Evolutionary conservation across 2,888 invertebrate species (phyloP).

Genomic region (Osmoderma eremita): DNA sequence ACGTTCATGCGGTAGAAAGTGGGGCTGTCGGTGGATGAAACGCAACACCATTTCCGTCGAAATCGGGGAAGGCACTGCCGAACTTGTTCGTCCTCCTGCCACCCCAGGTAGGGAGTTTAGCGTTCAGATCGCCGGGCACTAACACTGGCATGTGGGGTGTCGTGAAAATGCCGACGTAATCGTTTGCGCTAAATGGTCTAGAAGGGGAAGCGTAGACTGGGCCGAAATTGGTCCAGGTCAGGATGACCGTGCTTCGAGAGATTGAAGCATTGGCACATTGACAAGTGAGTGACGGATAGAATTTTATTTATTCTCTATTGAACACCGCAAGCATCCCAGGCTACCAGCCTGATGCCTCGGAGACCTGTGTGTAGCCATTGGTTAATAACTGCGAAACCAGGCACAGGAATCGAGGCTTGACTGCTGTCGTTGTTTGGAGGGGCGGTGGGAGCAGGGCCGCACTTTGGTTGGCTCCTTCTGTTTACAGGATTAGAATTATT

Average conservation of each 20-base stretch:
- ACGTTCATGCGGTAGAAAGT: background rate
- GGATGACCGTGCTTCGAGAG: background rate
- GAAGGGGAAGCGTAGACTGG: background rate
- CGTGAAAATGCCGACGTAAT: background rate
- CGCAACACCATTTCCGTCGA: no score
- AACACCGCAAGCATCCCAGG: background rate
- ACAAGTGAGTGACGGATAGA: background rate
- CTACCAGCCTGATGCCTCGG: background rate
- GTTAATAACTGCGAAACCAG: no score
- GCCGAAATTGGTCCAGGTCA: background rate
- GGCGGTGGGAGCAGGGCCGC: no score
- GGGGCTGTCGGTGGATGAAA: background rate
- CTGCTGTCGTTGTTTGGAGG: no score
- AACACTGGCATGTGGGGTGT: background rate
- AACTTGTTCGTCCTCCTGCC: background rate
- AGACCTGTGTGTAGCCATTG: background rate
- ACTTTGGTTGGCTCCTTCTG: no score
- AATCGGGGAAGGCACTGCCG: background rate
- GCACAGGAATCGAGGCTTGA: no score
- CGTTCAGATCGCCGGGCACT: background rate
- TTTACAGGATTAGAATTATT: no score
- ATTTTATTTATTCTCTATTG: background rate
- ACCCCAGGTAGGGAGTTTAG: background rate
- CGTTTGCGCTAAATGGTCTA: background rate
- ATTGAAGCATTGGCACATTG: background rate